A percentile compares a stretch with the other conserved stretches of the same genome.
phyloP scores from a whole-genome alignment of 2,888 invertebrate species.

The Xanthia togata region DNA sequence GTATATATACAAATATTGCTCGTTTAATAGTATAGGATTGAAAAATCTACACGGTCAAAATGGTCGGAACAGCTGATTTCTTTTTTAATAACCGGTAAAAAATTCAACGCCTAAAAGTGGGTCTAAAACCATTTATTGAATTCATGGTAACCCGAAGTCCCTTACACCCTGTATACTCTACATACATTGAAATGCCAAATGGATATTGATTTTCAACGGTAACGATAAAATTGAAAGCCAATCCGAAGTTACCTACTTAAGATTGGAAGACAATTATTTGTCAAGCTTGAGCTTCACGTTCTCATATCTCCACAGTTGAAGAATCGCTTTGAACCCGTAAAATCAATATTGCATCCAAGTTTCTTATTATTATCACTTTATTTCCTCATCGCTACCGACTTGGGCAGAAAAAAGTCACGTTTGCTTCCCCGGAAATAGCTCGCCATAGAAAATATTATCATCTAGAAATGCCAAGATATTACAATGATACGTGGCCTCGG shows the following conservation, averaged over 20 bases:
- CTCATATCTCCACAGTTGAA: background rate
- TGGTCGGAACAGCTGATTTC: too few relatives aligned
- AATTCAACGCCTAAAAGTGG: too few relatives aligned
- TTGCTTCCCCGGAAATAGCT: constrained; percentile 14
- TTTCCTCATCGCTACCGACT: background rate
- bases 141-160: too few relatives aligned
- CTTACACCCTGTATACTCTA: too few relatives aligned
- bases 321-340: background rate
- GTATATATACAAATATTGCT: too few relatives aligned
- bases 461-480: background rate
- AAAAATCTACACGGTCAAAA: background rate
- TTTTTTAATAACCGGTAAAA: too few relatives aligned
- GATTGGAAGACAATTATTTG: background rate
- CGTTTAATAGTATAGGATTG: too few relatives aligned
- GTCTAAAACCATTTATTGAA: too few relatives aligned
- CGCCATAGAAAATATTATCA: constrained; percentile 18
- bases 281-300: background rate
- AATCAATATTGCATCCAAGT: constrained; percentile 5
- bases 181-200: background rate
- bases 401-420: constrained; percentile 26
- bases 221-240: background rate
- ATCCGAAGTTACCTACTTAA: background rate
- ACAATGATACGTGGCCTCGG: constrained; percentile 6
- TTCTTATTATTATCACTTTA: background rate
- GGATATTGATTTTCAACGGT: background rate